Evolutionary conservation across 2,888 invertebrate species (phyloP).

Genomic region (Lasius platythorax): DNA sequence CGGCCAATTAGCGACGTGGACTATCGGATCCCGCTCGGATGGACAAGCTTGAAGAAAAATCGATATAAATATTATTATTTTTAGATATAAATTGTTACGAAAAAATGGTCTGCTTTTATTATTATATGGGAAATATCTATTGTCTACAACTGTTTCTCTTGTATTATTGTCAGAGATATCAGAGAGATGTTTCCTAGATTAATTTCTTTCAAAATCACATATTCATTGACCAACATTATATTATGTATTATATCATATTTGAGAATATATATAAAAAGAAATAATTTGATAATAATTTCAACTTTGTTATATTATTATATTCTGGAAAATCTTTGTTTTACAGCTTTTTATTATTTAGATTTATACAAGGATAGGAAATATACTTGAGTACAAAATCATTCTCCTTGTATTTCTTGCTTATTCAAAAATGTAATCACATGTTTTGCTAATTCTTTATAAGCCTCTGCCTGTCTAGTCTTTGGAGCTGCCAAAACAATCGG

Average conservation of each 20-base stretch:
- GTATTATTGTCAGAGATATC: too few relatives aligned
- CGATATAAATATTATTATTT: neutral
- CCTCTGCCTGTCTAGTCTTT: conserved; percentile 85
- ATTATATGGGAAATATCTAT: neutral
- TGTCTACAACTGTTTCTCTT: neutral
- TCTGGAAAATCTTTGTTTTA: neutral
- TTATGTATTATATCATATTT: neutral
- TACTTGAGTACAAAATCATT: neutral
- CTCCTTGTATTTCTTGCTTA: conserved; percentile 68
- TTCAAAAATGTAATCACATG: conserved; percentile 78
- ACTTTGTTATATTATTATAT: neutral
- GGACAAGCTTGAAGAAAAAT: neutral
- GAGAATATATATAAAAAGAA: neutral
- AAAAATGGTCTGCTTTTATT: neutral
- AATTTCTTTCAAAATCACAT: too few relatives aligned
- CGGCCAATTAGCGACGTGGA: too few relatives aligned
- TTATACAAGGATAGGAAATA: neutral
- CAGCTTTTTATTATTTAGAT: neutral
- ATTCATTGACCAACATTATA: too few relatives aligned
- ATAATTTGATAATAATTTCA: neutral
- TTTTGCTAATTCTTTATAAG: conserved; percentile 81
- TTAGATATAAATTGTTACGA: neutral
- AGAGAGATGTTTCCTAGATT: too few relatives aligned
- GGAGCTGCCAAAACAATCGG: conserved; percentile 91
- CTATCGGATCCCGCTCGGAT: too few relatives aligned